Base-by-base conservation (phyloP, 2,888 invertebrate genomes). In the Volucella bombylans region DNA sequence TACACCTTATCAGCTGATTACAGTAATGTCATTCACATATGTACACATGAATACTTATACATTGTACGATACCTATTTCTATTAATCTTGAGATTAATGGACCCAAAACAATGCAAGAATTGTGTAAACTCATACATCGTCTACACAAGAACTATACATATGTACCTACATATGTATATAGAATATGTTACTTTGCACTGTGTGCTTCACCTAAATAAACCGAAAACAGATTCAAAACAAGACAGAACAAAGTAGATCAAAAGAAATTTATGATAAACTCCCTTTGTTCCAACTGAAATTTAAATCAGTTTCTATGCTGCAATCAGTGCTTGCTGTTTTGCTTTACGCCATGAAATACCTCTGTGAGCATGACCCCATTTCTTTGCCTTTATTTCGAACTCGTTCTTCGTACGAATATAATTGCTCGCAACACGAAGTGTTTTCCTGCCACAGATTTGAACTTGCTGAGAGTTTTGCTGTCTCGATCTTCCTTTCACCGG, bases 261-360 rank as follows among this genome's bases (percentile, higher is more conserved):
- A 76, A 54, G 39, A 61, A 61, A 68, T 45, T 52, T n/a, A 47
- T 52, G 67, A 76, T 76, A 54, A 76, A 61, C 23, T 52, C 67
- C 52, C 76, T 76, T 76, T 68, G 76, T 76, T 61, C 45, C 67
- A 61, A 52, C 52, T 18, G 50, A 76, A 67, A 52, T 50, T 31
- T 43, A 76, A 67, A 52, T 50, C 43, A 43, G 57, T 41, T 50
- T 39, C n/a, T 57, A 14, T 62, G 45, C 11, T 8, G 49, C 49
- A 49, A 49, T 49, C 11, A 14, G 14, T 49, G 49, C 41, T 14
- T 69, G 15, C 14, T 15, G 38, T n/a, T 47, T 23, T 62, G 49
- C 62, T 12, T 23, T 52, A 4, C 12, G 18, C 38, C 12, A 52
- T 31, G 12, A 43, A 41, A 54, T 14, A 67, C 47, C 12, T 39